Evolutionary conservation across 2,888 invertebrate species (phyloP).

Genomic region (Drosophila infuscata): DNA sequence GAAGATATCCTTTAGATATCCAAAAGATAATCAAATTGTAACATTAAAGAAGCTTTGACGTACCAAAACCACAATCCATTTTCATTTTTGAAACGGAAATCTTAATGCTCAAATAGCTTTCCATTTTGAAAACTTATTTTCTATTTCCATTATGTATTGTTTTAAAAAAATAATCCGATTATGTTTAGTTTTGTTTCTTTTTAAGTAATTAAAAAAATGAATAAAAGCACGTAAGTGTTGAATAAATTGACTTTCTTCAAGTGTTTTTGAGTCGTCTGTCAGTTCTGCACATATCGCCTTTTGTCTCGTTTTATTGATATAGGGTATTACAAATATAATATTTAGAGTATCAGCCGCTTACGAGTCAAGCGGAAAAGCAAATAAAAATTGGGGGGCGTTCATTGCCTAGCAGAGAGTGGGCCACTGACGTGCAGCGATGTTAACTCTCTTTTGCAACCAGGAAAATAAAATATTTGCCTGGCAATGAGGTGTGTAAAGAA

Average conservation of each 20-base stretch:
- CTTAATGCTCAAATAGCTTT: not conserved
- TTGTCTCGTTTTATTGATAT: slow-evolving; percentile 16
- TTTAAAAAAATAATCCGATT: no score
- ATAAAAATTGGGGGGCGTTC: slow-evolving; percentile 24
- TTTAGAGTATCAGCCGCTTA: slow-evolving; percentile 35
- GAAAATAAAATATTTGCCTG: slow-evolving; percentile 33
- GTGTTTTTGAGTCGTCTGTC: not conserved
- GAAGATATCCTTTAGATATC: slow-evolving; percentile 9
- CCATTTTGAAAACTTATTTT: not conserved
- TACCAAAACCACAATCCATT: not conserved
- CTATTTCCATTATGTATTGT: not conserved
- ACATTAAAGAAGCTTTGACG: not conserved
- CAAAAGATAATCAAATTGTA: not conserved
- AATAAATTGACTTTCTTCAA: not conserved
- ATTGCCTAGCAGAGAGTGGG: slow-evolving; percentile 17
- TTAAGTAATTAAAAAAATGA: not conserved
- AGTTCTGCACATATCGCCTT: not conserved
- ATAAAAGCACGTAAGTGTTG: not conserved
- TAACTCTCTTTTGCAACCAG: slow-evolving; percentile 51
- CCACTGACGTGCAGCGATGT: slow-evolving; percentile 25
- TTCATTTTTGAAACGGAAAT: not conserved
- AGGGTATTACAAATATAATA: slow-evolving; percentile 33
- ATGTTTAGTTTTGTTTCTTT: no score
- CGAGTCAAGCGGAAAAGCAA: slow-evolving; percentile 49
- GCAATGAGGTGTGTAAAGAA: slow-evolving; percentile 18